Percentiles rank a stretch among this genome's conserved stretches.
phyloP scores from a whole-genome alignment of 2,888 invertebrate genomes.

The Thereva nobilitata region DNA sequence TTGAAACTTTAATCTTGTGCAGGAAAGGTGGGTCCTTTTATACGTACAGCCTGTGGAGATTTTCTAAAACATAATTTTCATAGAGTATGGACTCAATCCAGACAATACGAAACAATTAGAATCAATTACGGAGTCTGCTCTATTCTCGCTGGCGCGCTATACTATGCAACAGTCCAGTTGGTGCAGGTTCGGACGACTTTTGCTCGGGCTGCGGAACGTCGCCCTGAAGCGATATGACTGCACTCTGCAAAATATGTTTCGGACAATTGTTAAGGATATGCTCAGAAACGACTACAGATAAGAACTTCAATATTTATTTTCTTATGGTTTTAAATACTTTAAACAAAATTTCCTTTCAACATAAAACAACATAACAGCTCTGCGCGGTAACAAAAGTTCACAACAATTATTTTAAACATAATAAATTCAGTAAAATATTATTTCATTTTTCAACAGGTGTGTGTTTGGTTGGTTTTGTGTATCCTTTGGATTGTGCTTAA shows the following conservation, averaged over 20 bases:
- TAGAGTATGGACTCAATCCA: slow-evolving; percentile 51
- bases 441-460: too few species aligned
- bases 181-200: slow-evolving; percentile 54
- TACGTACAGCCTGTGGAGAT: background rate
- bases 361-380: too few species aligned
- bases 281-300: slow-evolving; percentile 42
- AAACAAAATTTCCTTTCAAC: too few species aligned
- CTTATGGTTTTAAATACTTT: too few species aligned
- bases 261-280: slow-evolving; percentile 51
- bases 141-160: slow-evolving; percentile 54
- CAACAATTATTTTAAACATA: too few species aligned
- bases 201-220: slow-evolving; percentile 53
- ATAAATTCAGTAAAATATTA: too few species aligned
- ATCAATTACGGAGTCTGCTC: slow-evolving; percentile 51
- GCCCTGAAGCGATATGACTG: slow-evolving; percentile 51
- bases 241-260: slow-evolving; percentile 51
- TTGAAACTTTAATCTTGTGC: slow-evolving; percentile 61
- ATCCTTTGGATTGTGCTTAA: too few species aligned
- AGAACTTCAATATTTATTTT: too few species aligned
- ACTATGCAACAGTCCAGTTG: slow-evolving; percentile 54
- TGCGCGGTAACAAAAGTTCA: too few species aligned
- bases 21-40: slow-evolving; percentile 56
- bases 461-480: too few species aligned
- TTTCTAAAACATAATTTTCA: slow-evolving; percentile 23
- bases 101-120: slow-evolving; percentile 52